Evolutionary conservation across 2,888 invertebrate species (phyloP), one percentile per base, ranked within the genome.

Genomic region (Pandemis corylana): DNA sequence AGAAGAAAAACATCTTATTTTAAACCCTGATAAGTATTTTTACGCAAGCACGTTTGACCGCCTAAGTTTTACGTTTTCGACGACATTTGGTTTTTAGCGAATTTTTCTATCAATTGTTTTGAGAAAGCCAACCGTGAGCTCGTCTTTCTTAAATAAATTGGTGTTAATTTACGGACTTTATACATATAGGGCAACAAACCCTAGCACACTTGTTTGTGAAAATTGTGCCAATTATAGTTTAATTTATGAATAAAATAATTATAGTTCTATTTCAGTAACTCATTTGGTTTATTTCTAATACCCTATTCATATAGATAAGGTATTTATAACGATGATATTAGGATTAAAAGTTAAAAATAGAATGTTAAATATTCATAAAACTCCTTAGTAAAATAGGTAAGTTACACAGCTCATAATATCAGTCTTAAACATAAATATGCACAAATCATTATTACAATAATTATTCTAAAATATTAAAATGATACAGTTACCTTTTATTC

Each of bases 111-210:
- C 91, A 93, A 93, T 92, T 89, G 84, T 85, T 89, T 94, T 94
- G 91, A 93, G 94, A 94, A 94, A 94, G 90, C 80, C 90, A 94
- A 94, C 88, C 79, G 12, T 71, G 56, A 77, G 77, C 90, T 94
- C 94, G 93, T 86, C 90, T 94, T 94, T 94, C 93, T 93, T 83
- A 94, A 59, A 94, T 90, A 80, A 87, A 89, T 92, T 93, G 92
- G 70, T 67, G 44, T n/a, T 12, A 51, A 15, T 66, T 62, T 66
- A 66, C 53, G 51, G 51, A 62, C 28, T 66, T 42, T 69, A 65
- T 28, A 13, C 41, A 36, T 36, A 36, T 41, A 41, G 51, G 41
- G 65, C n/a, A 13, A 41, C 2, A n/a, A 42, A 46, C 69, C 65
- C 49, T 51, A 74, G 61, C 51, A 69, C 71, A 67, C 61, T 56